Conservation (phyloP, 2,113 vertebrate species). For the Progne subis region DNA sequence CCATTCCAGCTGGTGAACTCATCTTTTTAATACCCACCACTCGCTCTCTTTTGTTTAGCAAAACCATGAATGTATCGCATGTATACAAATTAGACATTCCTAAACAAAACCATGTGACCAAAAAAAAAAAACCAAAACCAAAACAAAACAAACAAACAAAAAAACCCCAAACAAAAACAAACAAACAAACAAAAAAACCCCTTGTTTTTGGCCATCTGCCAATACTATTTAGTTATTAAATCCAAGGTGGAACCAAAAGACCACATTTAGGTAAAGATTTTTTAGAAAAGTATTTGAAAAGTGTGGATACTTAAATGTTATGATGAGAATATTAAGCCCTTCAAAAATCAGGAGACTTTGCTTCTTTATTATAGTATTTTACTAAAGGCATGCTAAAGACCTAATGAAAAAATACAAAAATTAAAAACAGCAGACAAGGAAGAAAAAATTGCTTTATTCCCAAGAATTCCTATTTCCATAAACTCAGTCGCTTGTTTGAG, state of each 20-base stretch:
- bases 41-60: background rate
- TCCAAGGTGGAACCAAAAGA: background rate
- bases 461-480: background rate
- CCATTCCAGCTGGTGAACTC: background rate
- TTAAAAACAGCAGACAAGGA: background rate
- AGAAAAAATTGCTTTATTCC: background rate
- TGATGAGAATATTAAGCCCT: background rate
- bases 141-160: too few relatives aligned
- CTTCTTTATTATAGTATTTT: background rate
- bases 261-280: background rate
- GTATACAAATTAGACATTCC: background rate
- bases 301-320: background rate
- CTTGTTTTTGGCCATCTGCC: background rate
- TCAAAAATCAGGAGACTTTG: background rate
- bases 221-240: background rate
- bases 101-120: background rate
- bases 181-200: too few relatives aligned
- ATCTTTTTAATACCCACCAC: background rate
- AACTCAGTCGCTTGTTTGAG: background rate
- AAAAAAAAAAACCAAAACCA: background rate
- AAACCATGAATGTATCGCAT: background rate
- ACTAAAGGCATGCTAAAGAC: background rate
- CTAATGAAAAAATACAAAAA: background rate
- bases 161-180: too few relatives aligned
- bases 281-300: background rate